These are phyloP conservation scores for Drosophila sordidula DNA, from an alignment of 2,888 invertebrate genomes.

Conservation along the genomic window DNA sequence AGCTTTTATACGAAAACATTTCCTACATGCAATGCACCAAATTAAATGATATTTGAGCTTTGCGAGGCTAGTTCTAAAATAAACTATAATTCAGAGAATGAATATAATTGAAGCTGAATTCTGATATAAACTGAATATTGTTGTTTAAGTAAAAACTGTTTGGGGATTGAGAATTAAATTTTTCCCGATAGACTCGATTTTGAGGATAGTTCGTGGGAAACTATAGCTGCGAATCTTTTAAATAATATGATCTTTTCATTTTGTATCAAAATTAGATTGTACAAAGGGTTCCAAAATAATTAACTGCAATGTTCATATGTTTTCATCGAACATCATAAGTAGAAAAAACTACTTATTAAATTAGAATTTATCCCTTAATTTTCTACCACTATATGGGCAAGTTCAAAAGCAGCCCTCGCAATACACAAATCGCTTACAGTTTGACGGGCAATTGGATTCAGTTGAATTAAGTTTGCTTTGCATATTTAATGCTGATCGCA, in stretches of 20 bases:
- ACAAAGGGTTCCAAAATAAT: background rate
- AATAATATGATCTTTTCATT: no score
- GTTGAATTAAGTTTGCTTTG: conserved; percentile 56
- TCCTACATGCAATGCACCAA: conserved; percentile 22
- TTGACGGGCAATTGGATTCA: conserved; percentile 61
- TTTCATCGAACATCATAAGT: background rate
- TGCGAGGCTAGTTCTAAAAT: conserved; percentile 12
- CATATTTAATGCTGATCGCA: conserved; percentile 75
- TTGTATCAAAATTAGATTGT: no score
- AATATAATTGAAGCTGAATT: background rate
- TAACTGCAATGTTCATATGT: no score
- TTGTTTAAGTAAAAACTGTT: no score
- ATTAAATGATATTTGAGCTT: conserved; percentile 11
- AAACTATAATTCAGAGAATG: no score
- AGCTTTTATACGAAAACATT: conserved; percentile 6
- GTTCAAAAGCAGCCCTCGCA: conserved; percentile 35
- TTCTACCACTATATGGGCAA: background rate
- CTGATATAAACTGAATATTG: no score
- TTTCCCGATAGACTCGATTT: no score
- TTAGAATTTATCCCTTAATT: no score
- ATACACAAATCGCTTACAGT: conserved; percentile 49
- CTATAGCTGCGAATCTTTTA: no score
- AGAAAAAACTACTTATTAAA: no score
- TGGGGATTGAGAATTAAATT: no score
- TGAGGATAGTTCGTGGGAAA: no score